These are phyloP conservation scores for Drosophila subobscura DNA, from an alignment of 1,140 invertebrate genomes.

Conservation along the genomic window DNA sequence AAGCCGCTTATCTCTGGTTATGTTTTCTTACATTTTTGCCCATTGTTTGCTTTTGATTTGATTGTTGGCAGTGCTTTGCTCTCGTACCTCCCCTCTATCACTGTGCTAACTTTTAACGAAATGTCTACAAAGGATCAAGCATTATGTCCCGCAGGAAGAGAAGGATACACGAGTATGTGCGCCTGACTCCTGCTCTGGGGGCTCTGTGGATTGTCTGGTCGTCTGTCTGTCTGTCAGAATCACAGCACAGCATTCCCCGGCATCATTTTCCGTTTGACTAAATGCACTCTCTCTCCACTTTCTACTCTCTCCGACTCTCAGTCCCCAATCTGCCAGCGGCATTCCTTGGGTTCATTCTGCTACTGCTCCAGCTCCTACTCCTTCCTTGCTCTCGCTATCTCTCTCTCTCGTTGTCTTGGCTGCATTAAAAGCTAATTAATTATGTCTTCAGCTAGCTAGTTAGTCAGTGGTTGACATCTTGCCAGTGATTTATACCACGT, in stretches of 20 bases:
- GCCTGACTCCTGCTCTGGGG: slow-evolving; percentile 1
- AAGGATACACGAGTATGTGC: slow-evolving; percentile 4
- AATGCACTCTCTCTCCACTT: slow-evolving; percentile 56
- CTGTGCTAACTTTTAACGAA: slow-evolving; percentile 78
- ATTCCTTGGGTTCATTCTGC: slow-evolving; percentile 35
- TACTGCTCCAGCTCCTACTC: slow-evolving; percentile 2
- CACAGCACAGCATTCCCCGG: slow-evolving; percentile 54
- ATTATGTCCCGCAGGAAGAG: slow-evolving; percentile 40
- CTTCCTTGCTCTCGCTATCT: background rate
- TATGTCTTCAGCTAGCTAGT: slow-evolving; percentile 70
- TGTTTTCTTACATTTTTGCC: slow-evolving; percentile 82
- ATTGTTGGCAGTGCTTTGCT: slow-evolving; percentile 71
- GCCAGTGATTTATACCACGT: slow-evolving; percentile 57
- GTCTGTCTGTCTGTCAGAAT: slow-evolving; percentile 61
- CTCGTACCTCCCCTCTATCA: slow-evolving; percentile 4
- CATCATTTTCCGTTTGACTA: slow-evolving; percentile 82
- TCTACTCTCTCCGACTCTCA: slow-evolving; percentile 2
- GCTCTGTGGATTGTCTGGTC: slow-evolving; percentile 39
- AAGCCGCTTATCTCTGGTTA: slow-evolving; percentile 82
- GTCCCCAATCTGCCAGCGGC: slow-evolving; percentile 29
- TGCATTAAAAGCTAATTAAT: slow-evolving; percentile 82
- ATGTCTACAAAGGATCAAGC: slow-evolving; percentile 79
- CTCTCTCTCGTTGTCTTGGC: slow-evolving; percentile 13
- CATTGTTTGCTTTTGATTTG: slow-evolving; percentile 82
- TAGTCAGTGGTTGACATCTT: slow-evolving; percentile 59